Evolutionary conservation across 2,113 vertebrate genomes (phyloP).

Genomic region (Dicerorhinus sumatrensis): DNA sequence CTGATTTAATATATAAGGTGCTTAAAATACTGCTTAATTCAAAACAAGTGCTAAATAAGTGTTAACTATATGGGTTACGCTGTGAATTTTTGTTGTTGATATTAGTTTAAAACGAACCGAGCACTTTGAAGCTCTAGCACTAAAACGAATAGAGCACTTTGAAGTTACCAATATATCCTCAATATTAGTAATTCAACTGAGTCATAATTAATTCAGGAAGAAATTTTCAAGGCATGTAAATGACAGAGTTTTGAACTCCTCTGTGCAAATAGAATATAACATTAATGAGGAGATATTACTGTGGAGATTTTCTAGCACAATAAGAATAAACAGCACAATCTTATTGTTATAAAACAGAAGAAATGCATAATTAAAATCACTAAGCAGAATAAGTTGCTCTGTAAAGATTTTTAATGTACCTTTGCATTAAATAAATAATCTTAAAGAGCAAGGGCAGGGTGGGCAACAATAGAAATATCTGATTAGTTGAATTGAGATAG

Average conservation of each 20-base stretch:
- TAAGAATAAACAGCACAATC: constrained; percentile 58
- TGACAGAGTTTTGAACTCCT: constrained; percentile 70
- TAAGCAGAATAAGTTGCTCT: constrained; percentile 36
- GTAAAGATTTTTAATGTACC: constrained; percentile 29
- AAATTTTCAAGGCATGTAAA: constrained; percentile 28
- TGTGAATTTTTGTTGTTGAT: neutral
- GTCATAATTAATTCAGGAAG: neutral
- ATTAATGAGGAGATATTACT: constrained; percentile 42
- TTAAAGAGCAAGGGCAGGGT: neutral
- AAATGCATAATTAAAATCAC: constrained; percentile 14
- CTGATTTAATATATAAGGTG: neutral
- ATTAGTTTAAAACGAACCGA: constrained; percentile 39
- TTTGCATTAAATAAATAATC: constrained; percentile 52
- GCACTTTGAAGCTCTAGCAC: neutral
- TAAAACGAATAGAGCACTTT: neutral
- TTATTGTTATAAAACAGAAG: constrained; percentile 59
- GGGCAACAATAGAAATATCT: neutral
- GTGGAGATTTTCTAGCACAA: constrained; percentile 52
- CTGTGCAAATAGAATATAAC: constrained; percentile 13
- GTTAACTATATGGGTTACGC: neutral
- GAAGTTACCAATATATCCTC: neutral
- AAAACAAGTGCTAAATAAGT: neutral
- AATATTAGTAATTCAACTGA: neutral
- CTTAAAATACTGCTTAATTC: neutral
- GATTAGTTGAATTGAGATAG: neutral